phyloP scores from a whole-genome alignment of 2,888 invertebrate species.

The Busseola fusca region DNA sequence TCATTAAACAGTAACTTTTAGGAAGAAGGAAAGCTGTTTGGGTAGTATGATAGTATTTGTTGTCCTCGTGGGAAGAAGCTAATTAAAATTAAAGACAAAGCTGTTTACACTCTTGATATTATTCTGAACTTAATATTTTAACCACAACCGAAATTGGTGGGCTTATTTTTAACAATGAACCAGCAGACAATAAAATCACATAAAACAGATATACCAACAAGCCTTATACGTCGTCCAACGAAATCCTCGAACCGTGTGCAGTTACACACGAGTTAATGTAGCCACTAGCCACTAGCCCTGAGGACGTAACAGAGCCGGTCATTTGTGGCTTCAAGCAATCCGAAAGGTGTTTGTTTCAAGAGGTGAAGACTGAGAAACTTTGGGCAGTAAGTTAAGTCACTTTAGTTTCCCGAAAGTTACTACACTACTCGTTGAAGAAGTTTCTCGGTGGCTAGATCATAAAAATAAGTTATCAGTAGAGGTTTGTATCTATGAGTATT shows the following conservation, averaged over 20 bases:
- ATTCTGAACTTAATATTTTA: not conserved
- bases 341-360: slow-evolving; percentile 49
- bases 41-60: not conserved
- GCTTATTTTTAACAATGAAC: not conserved
- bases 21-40: not conserved
- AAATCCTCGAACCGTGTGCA: slow-evolving; percentile 1
- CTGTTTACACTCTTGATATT: not conserved
- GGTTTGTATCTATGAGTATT: not conserved
- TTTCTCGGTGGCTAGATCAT: slow-evolving; percentile 12
- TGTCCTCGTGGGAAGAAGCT: not conserved
- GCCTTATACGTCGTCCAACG: slow-evolving; percentile 17
- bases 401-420: slow-evolving; percentile 29
- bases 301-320: slow-evolving; percentile 35
- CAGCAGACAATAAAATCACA: not conserved
- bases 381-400: slow-evolving; percentile 47
- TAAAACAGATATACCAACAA: not conserved
- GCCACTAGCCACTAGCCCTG: slow-evolving; percentile 27
- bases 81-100: not conserved
- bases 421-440: slow-evolving; percentile 8
- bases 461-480: slow-evolving; percentile 12
- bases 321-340: slow-evolving; percentile 51
- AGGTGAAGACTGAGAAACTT: slow-evolving; percentile 15
- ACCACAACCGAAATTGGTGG: not conserved
- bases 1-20: slow-evolving; percentile 3
- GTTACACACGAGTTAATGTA: slow-evolving; percentile 30